Evolutionary conservation across 1,140 invertebrate species (phyloP), one percentile per base, ranked within the genome.

Genomic region (Lutraria rhynchaena): DNA sequence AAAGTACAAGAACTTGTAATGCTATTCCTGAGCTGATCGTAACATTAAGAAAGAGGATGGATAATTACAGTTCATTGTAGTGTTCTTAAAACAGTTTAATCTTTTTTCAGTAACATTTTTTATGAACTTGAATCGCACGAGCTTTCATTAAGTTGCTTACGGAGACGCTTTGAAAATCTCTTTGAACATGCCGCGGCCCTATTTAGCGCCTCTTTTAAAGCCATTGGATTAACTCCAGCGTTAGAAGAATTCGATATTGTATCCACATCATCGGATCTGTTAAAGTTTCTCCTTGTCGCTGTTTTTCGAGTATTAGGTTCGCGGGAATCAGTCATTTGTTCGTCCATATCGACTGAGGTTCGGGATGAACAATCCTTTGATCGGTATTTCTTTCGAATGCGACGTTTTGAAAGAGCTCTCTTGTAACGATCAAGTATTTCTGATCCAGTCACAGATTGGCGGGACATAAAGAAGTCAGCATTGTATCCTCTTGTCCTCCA

Each of bases 401-500:
- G 75, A 19, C 75, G 22, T 5, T 67, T 67, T 0, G 60, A 53
- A n/a, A 65, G 22, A 41, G 61, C 75, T 24, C 63, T 31, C 3
- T 77, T 77, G 22, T 63, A 77, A 1, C 75, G 0, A 15, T 77
- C 75, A 37, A 77, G 22, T n/a, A 77, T 80, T 67, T 80, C 76
- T 11, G n/a, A 33, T n/a, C 76, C 76, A 4, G 76, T 80, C 4
- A 80, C 22, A 27, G 76, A 80, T 33, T 49, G n/a, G 1, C 76
- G 49, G 1, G 76, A 80, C 76, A 80, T 58, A n/a, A 57, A 80
- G 49, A 80, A 80, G 53, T 80, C 76, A 4, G 33, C 24, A 11
- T 31, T 80, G 35, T 80, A 80, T 7, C 76, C 76, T 49, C 76
- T 55, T 11, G 76, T 60, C 11, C 76, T 33, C 76, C 76, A 80